Base-by-base conservation (phyloP, 2,113 vertebrate genomes). In the Phoxinus phoxinus region DNA sequence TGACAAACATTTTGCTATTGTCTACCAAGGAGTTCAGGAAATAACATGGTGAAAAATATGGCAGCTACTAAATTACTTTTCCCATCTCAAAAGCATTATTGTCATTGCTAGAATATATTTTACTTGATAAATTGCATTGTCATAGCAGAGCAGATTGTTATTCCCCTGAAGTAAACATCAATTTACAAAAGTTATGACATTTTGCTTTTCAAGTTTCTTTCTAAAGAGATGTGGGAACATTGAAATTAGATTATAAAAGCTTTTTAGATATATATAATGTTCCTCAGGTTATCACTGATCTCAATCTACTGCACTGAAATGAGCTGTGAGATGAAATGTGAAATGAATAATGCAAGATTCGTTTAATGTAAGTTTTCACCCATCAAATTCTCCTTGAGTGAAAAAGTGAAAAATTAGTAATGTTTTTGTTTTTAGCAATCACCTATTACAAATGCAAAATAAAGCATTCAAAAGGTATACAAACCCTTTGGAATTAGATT, bases 61-160 rank as follows among this genome's bases (percentile, higher is more conserved):
- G 11, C 46, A 72, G 35, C 46, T 23, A 51, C 65, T 72, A 51
- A 58, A 73, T 83, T 56, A 83, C 4, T 23, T 74, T 21, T 48
- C 23, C 21, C 58, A 23, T 72, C 15, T 73, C 15, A 51, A 56
- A 72, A 72, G 21, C 27, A 19, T 58, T 48, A 83, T 83, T 71
- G 30, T 37, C 63, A 73, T 44, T 73, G 46, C 21, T 37, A 4
- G 35, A 83, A 72, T 72, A 35, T 72, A 71, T 72, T 83, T n/a
- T 53, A 37, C 53, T 71, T 82, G 19, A 48, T 51, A 53, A 27
- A 71, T 69, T 51, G 13, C 59, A 51, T 82, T 71, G 61, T 82
- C 44, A 51, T 71, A 21, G 19, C 11, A 41, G 67, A 71, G 9
- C 8, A 41, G 71, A 15, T 73, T 73, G 23, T 25, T n/a, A n/a